These are phyloP conservation scores for Glaucomys volans DNA, from an alignment of 2,113 vertebrate genomes.

Conservation along the genomic window DNA sequence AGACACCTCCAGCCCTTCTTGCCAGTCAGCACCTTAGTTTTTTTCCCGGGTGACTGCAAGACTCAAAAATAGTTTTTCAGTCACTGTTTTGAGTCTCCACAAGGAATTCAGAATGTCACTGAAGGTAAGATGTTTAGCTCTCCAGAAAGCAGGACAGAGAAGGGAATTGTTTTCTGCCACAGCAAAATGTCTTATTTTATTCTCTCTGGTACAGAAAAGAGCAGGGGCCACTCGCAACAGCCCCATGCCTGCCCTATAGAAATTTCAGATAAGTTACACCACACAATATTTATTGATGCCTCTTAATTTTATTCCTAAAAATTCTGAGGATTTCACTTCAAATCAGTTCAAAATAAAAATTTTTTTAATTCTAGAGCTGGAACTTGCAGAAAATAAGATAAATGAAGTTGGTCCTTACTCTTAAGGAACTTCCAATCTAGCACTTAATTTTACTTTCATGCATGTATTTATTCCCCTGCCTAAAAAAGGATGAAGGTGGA, in stretches of 20 bases:
- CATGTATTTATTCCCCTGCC: background rate
- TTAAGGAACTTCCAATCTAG: background rate
- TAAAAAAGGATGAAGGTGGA: background rate
- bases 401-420: background rate
- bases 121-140: constrained; percentile 42
- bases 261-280: background rate
- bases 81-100: background rate
- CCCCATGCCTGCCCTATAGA: background rate
- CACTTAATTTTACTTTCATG: constrained; percentile 37
- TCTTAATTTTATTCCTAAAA: background rate
- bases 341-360: background rate
- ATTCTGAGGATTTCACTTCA: background rate
- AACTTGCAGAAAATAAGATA: background rate
- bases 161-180: background rate
- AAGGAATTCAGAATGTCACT: background rate
- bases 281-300: background rate
- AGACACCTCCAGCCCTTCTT: background rate
- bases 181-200: constrained; percentile 66
- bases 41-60: background rate
- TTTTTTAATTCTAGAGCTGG: background rate
- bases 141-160: constrained; percentile 3
- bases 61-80: constrained; percentile 65
- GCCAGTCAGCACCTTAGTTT: constrained; percentile 23
- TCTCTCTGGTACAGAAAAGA: background rate
- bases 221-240: background rate